Conservation (phyloP, 2,113 vertebrate genomes). For the Procavia capensis region DNA sequence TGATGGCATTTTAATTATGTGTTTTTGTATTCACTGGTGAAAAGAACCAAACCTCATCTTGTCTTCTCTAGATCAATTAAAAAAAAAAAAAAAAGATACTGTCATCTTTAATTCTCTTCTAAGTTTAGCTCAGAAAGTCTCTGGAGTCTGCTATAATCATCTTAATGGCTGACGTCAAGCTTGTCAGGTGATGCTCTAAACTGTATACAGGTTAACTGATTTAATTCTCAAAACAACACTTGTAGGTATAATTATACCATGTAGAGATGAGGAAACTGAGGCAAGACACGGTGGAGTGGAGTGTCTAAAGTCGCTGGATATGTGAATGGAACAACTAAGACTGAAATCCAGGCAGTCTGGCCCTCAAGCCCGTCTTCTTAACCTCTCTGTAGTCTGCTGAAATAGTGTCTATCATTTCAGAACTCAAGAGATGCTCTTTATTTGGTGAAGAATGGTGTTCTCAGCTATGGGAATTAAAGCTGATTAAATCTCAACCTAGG, state of each 20-base stretch:
- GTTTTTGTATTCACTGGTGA: constrained; percentile 9
- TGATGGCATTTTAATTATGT: constrained; percentile 27
- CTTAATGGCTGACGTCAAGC: not conserved
- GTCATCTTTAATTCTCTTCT: not conserved
- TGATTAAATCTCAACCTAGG: not conserved
- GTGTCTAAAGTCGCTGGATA: not conserved
- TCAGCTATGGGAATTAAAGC: not conserved
- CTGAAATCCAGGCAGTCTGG: not conserved
- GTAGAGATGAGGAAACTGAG: not conserved
- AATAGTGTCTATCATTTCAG: not conserved
- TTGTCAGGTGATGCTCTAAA: not conserved
- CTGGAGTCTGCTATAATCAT: not conserved
- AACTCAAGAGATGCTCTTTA: not conserved
- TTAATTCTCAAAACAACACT: not conserved
- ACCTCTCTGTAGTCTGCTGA: not conserved
- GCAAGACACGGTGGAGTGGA: not conserved
- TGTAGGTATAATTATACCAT: not conserved
- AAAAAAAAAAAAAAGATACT: not conserved
- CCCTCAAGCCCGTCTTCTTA: too few relatives aligned
- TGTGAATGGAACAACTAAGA: not conserved
- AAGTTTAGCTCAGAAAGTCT: not conserved
- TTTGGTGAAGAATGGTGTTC: not conserved
- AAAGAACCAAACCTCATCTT: not conserved
- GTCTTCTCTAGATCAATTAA: not conserved
- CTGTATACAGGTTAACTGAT: not conserved